Conservation (phyloP, 2,113 vertebrate genomes). For the Tragulus kanchil region DNA sequence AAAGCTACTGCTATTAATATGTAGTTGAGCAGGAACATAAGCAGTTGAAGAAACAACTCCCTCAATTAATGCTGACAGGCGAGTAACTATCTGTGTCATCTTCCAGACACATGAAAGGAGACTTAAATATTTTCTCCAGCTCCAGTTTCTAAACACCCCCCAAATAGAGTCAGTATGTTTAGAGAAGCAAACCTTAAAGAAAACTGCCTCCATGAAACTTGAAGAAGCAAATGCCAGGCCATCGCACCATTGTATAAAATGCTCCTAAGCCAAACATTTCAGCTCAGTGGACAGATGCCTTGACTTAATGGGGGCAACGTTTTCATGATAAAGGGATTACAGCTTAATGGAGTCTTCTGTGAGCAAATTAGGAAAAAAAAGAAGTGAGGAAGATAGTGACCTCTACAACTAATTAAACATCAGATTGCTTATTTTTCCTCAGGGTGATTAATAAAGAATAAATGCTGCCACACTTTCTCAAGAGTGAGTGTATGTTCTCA, state of each 20-base stretch:
- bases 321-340: constrained; percentile 40
- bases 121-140: neutral
- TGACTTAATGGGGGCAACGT: neutral
- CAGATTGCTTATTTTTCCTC: constrained; percentile 8
- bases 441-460: constrained; percentile 20
- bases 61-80: neutral
- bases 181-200: constrained; percentile 16
- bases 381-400: neutral
- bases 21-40: neutral
- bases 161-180: constrained; percentile 26
- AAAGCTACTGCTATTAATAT: neutral
- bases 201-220: neutral
- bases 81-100: neutral
- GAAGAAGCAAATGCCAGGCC: neutral
- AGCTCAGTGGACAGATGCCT: neutral
- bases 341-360: constrained; percentile 24
- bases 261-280: neutral
- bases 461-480: neutral
- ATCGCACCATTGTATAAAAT: neutral
- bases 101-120: neutral
- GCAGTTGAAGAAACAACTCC: neutral
- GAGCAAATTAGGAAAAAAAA: constrained; percentile 14
- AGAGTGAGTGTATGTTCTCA: neutral
- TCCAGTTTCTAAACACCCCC: neutral
- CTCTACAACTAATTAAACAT: neutral